Evolutionary conservation across 2,888 invertebrate genomes (phyloP).

Genomic region (Kuschelorhynchus macadamiae): DNA sequence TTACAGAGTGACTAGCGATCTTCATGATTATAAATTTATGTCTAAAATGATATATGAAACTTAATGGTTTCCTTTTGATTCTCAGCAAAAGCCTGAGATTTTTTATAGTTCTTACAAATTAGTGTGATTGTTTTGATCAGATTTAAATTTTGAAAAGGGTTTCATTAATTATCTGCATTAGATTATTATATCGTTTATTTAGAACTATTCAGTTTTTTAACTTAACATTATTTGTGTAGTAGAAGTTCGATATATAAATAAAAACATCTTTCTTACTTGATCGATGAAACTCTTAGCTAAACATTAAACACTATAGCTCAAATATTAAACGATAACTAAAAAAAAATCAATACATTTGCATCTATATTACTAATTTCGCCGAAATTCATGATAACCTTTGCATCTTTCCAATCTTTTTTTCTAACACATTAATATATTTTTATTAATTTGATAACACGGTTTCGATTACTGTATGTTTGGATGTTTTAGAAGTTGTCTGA

Average conservation of each 20-base stretch:
- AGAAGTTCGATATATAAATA: too few relatives aligned
- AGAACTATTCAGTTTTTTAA: not conserved
- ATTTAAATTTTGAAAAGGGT: not conserved
- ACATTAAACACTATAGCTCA: not conserved
- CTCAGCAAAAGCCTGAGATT: conserved; percentile 3
- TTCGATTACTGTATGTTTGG: too few relatives aligned
- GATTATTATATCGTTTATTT: not conserved
- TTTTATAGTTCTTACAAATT: conserved; percentile 3
- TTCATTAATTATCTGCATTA: not conserved
- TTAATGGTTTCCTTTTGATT: conserved; percentile 54
- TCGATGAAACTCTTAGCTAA: not conserved
- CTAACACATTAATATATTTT: conserved; percentile 17
- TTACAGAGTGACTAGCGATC: conserved; percentile 26
- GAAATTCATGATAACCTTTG: conserved; percentile 37
- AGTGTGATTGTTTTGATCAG: not conserved
- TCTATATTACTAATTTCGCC: conserved; percentile 16
- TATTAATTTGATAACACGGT: too few relatives aligned
- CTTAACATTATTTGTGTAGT: too few relatives aligned
- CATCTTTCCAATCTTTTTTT: conserved; percentile 37
- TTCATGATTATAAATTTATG: conserved; percentile 41
- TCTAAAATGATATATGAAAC: conserved; percentile 61
- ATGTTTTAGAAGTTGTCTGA: too few relatives aligned
- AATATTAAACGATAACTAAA: conserved; percentile 8
- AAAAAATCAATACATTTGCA: conserved; percentile 42
- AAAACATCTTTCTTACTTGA: not conserved